A percentile compares a stretch with the other conserved stretches of the same genome.
These are phyloP conservation scores for Pseudoips prasinana DNA, from an alignment of 2,888 invertebrate species.

Conservation along the genomic window DNA sequence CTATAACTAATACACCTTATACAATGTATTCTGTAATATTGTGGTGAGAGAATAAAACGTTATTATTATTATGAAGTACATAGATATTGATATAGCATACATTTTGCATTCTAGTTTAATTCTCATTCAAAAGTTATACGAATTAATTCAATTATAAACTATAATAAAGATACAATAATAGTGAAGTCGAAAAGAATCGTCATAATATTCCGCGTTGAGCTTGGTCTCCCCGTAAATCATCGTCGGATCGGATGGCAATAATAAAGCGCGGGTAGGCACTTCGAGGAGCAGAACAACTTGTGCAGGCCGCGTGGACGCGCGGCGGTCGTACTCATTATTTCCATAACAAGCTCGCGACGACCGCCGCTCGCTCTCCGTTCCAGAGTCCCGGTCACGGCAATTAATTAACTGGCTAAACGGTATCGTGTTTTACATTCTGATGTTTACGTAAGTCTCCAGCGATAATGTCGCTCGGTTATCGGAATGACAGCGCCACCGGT, in stretches of 20 bases:
- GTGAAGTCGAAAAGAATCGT: too few species aligned
- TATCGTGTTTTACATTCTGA: constrained; percentile 78
- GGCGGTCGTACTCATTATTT: constrained; percentile 72
- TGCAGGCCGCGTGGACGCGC: constrained; percentile 45
- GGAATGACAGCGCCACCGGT: constrained; percentile 62
- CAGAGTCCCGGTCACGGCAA: constrained; percentile 66
- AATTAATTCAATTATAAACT: too few species aligned
- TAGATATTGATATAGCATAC: too few species aligned
- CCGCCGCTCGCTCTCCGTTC: constrained; percentile 47
- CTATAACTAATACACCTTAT: too few species aligned
- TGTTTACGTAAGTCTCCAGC: constrained; percentile 77
- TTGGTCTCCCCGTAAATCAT: too few species aligned
- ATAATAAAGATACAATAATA: too few species aligned
- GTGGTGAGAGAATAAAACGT: too few species aligned
- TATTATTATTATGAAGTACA: too few species aligned
- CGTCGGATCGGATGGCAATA: constrained; percentile 51
- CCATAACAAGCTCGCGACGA: constrained; percentile 72
- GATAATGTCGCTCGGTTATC: constrained; percentile 68
- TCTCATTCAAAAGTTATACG: too few species aligned
- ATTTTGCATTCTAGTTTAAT: too few species aligned
- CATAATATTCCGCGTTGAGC: too few species aligned
- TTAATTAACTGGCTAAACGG: constrained; percentile 80
- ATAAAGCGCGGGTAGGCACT: constrained; percentile 44
- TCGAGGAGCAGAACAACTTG: constrained; percentile 48
- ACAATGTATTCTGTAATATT: too few species aligned